Conservation (phyloP, 1,140 invertebrate genomes). For the Hycleus phaleratus region DNA sequence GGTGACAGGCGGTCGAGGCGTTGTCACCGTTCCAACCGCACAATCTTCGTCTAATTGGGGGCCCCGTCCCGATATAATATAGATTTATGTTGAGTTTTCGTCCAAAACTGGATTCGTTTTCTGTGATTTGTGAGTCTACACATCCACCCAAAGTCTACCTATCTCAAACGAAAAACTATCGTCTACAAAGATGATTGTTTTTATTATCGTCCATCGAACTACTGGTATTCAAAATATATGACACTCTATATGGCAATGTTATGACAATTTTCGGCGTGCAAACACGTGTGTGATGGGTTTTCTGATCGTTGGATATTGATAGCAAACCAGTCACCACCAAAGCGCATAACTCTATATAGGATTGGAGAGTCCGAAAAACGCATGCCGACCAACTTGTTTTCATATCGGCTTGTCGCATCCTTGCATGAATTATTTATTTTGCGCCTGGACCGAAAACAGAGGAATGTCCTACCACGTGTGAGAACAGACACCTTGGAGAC, state of each 20-base stretch:
- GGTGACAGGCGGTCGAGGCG: conserved; percentile 10
- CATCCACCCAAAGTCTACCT: conserved; percentile 5
- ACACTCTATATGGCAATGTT: conserved; percentile 8
- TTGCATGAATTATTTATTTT: conserved; percentile 29
- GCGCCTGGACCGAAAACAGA: conserved; percentile 7
- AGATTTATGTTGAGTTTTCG: conserved; percentile 28
- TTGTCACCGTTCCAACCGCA: conserved; percentile 16
- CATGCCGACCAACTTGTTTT: conserved; percentile 34
- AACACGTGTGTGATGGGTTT: conserved; percentile 19
- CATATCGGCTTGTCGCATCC: conserved; percentile 25
- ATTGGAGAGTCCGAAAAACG: conserved; percentile 33
- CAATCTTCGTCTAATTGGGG: conserved; percentile 26
- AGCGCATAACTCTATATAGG: conserved; percentile 33
- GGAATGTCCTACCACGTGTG: conserved; percentile 12
- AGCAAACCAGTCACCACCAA: conserved; percentile 16
- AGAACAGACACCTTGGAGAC: conserved; percentile 10
- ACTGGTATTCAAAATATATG: too few relatives aligned
- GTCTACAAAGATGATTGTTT: too few relatives aligned
- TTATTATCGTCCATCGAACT: too few relatives aligned
- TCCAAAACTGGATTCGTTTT: conserved; percentile 16
- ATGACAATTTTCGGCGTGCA: conserved; percentile 23
- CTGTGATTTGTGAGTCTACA: conserved; percentile 11
- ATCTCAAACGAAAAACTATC: not conserved
- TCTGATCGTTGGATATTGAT: conserved; percentile 29
- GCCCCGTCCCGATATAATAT: conserved; percentile 25